Conservation (phyloP, 2,888 invertebrate species). For the Latheticus oryzae region DNA sequence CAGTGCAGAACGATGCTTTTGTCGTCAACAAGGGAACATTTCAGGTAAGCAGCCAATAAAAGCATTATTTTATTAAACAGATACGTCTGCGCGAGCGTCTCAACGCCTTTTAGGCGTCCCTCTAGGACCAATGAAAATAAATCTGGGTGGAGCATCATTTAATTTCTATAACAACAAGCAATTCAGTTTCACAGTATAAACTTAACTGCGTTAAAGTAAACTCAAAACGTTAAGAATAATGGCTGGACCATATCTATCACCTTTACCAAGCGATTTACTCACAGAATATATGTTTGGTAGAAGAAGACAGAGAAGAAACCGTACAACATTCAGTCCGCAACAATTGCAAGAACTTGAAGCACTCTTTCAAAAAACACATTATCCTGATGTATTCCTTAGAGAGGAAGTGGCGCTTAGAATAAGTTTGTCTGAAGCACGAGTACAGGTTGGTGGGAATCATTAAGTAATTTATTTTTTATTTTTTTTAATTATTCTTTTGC, state of each 20-base stretch:
- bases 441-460: slow-evolving; percentile 86
- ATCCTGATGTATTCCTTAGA: slow-evolving; percentile 88
- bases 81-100: slow-evolving; percentile 60
- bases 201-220: slow-evolving; percentile 51
- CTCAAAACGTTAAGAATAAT: slow-evolving; percentile 64
- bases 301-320: slow-evolving; percentile 86
- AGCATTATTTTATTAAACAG: slow-evolving; percentile 57
- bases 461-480: too few species aligned
- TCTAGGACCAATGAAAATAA: slow-evolving; percentile 59
- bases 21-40: too few species aligned
- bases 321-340: slow-evolving; percentile 94
- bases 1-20: too few species aligned
- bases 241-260: slow-evolving; percentile 89
- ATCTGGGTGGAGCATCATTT: slow-evolving; percentile 61
- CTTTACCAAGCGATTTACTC: slow-evolving; percentile 86
- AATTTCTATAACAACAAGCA: slow-evolving; percentile 54
- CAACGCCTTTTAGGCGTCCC: slow-evolving; percentile 61
- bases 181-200: slow-evolving; percentile 54
- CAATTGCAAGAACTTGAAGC: slow-evolving; percentile 92
- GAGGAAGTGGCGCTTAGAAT: slow-evolving; percentile 93
- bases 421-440: slow-evolving; percentile 91
- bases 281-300: slow-evolving; percentile 95
- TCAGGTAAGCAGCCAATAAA: slow-evolving; percentile 58
- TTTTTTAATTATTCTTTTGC: background rate
- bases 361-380: slow-evolving; percentile 93